Base-by-base conservation (phyloP, 2,888 invertebrate genomes). In the Cataglyphis altisquamis region DNA sequence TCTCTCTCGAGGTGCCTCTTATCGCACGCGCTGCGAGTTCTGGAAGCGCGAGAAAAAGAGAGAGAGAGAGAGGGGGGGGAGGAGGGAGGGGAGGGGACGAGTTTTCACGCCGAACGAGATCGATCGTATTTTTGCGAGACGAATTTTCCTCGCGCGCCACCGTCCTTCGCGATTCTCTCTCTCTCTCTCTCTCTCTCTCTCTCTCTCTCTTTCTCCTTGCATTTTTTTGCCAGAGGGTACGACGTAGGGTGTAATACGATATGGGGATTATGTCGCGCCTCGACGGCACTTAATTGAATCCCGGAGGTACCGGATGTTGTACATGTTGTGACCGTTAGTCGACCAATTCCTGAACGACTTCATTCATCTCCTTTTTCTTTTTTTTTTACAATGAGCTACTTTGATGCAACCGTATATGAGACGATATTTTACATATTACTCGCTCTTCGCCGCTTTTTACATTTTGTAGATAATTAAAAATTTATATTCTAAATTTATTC, bases 251-350 rank as follows among this genome's bases (percentile, higher is more conserved):
- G 90, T 89, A 89, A 90, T 78, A 74, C 83, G 88, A 90, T 67
- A 86, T 82, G 82, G 83, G 89, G 86, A 89, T 89, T 88, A 85
- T 64, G 85, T 60, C 84, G 84, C 67, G 72, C 63, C 85, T 87
- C 82, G 87, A 80, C 84, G 85, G 73, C 81, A 83, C 86, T 88
- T 90, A 90, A 90, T 90, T 90, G 90, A 90, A 84, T 82, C 64
- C 86, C 80, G 75, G 77, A 88, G 87, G 88, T 86, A 85, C 77
- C 60, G 57, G 60, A 78, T 83, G 78, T 85, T 84, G 84, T 70
- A 74, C 60, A 62, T 80, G 78, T 72, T 74, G 78, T 82, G 84
- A 89, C 87, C 89, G 89, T 89, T 89, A 83, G 82, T 32, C 84
- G 72, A 75, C 72, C 82, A 66, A 82, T 82, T 66, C 75, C 66